phyloP scores from a whole-genome alignment of 2,113 vertebrate species.

The Anguilla japonica region DNA sequence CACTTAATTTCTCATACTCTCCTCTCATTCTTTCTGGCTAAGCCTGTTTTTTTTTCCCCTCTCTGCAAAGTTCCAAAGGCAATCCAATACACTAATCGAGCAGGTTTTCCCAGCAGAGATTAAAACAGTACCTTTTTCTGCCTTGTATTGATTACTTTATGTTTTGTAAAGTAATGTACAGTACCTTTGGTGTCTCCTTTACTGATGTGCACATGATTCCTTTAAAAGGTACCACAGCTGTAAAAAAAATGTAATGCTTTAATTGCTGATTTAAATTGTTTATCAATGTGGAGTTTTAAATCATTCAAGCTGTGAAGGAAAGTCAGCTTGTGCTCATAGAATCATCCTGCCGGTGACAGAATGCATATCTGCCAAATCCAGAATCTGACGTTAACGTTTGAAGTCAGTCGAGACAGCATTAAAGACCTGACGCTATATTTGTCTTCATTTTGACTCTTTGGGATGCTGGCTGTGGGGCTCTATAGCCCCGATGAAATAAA shows the following conservation, averaged over 20 bases:
- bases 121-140: background rate
- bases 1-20: background rate
- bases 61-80: too few relatives aligned
- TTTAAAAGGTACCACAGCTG: too few relatives aligned
- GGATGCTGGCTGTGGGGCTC: background rate
- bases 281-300: too few relatives aligned
- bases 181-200: too few relatives aligned
- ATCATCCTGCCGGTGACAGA: too few relatives aligned
- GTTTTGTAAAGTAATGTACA: too few relatives aligned
- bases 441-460: background rate
- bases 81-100: background rate
- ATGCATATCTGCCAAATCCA: background rate
- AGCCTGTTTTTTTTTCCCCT: background rate
- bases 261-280: too few relatives aligned
- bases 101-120: background rate
- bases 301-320: too few relatives aligned
- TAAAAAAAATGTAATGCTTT: too few relatives aligned
- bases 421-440: background rate
- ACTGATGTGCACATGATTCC: too few relatives aligned
- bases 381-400: background rate
- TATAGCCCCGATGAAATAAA: background rate
- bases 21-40: background rate
- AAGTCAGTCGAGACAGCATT: background rate
- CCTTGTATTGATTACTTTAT: too few relatives aligned
- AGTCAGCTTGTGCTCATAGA: too few relatives aligned